Evolutionary conservation across 2,888 invertebrate species (phyloP).

Genomic region (Drosophila kanekoi): DNA sequence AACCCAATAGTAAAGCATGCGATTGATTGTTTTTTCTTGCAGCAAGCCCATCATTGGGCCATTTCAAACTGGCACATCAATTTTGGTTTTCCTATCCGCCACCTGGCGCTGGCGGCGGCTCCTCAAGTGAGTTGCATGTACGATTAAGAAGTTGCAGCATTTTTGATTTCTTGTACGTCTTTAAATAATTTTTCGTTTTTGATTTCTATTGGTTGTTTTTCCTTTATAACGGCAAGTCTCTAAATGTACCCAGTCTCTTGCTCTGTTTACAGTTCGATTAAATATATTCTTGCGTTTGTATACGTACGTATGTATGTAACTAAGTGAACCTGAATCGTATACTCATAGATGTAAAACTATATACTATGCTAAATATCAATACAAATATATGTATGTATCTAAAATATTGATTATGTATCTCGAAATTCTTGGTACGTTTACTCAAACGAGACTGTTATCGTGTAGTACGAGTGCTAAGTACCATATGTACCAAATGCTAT

Average conservation of each 20-base stretch:
- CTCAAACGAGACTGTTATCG: constrained; percentile 30
- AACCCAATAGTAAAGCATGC: neutral
- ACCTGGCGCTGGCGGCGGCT: constrained; percentile 90
- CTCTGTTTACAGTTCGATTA: constrained; percentile 65
- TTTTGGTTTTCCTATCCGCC: constrained; percentile 94
- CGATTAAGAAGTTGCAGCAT: constrained; percentile 43
- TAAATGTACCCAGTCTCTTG: constrained; percentile 64
- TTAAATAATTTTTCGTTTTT: constrained; percentile 23
- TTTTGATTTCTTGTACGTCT: constrained; percentile 46
- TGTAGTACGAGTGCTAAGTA: constrained; percentile 40
- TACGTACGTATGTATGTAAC: constrained; percentile 69
- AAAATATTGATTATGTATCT: constrained; percentile 42
- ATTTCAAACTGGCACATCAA: constrained; percentile 92
- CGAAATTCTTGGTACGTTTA: constrained; percentile 30
- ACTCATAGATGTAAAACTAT: constrained; percentile 50
- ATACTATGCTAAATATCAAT: constrained; percentile 41
- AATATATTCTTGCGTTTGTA: constrained; percentile 60
- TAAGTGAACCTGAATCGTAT: constrained; percentile 55
- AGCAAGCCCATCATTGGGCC: constrained; percentile 84
- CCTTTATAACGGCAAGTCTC: constrained; percentile 57
- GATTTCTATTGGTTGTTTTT: constrained; percentile 35
- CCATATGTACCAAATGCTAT: constrained; percentile 18
- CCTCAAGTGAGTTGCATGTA: constrained; percentile 86
- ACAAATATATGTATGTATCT: constrained; percentile 48
- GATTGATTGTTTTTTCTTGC: constrained; percentile 32